Evolutionary conservation across 2,888 invertebrate species (phyloP), one percentile per base, ranked within the genome.

Genomic region (Spisula subtruncata): DNA sequence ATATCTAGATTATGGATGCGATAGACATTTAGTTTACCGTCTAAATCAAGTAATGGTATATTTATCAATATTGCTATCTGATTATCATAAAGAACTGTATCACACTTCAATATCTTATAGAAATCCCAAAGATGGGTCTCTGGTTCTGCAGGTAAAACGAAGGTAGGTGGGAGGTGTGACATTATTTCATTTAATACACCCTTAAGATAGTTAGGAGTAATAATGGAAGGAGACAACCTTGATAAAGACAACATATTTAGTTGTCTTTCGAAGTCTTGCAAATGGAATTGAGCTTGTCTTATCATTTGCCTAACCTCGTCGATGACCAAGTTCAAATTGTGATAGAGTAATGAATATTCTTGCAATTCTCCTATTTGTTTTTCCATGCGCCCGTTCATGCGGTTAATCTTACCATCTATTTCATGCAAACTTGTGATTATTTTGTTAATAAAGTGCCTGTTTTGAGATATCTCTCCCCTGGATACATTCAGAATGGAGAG

Each of bases 121-220:
- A 66, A 66, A 10, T n/a, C 29, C 66, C 66, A 66, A 20, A 66
- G 25, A 12, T 66, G 25, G 6, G n/a, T 66, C 2, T 66, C 10
- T 20, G 29, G n/a, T 20, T 66, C 25, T n/a, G 25, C n/a, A 18
- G 89, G 81, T 83, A 89, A 32, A 66, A n/a, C 29, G 25, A 25
- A 66, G 25, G 25, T 25, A 10, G 20, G 20, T n/a, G 66, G 66
- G 10, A 66, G 10, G 1, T n/a, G 20, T 1, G 25, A 12, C 29
- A n/a, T 12, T 20, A 66, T 66, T 66, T 66, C 66, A 1, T n/a
- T 25, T 25, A 66, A 25, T 25, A 66, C 10, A 1, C 10, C 5
- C n/a, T 25, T n/a, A 25, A 66, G 29, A 66, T 66, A 12, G 4
- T 10, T 20, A 2, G 66, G 66, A 25, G 66, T 66, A 66, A 66